A percentile compares a stretch with the other conserved stretches of the same genome.
Conservation (phyloP, 2,888 invertebrate genomes). For the Trichacis sp. region DNA sequence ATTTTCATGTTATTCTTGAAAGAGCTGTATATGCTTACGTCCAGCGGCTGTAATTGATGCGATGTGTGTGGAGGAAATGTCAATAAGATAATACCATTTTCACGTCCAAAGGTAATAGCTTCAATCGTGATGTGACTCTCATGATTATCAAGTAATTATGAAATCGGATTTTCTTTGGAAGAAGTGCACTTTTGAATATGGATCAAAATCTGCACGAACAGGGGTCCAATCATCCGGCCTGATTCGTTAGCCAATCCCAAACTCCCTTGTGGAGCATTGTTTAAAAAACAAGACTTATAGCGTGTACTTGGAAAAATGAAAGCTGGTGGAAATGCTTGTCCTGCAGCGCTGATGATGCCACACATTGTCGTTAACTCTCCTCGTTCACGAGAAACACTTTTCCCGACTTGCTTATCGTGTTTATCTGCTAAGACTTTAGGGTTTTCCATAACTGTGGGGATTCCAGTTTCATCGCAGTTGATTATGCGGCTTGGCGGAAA, state of each 20-base stretch:
- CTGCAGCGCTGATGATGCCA: conserved; percentile 51
- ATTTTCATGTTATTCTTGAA: conserved; percentile 40
- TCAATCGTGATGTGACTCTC: conserved; percentile 40
- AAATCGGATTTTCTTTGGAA: conserved; percentile 46
- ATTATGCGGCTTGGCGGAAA: conserved; percentile 42
- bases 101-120: no score
- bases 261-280: conserved; percentile 26
- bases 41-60: no score
- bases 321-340: conserved; percentile 55
- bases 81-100: no score
- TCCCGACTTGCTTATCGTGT: conserved; percentile 54
- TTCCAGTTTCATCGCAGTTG: conserved; percentile 45
- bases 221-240: conserved; percentile 38
- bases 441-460: conserved; percentile 41
- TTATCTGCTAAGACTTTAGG: conserved; percentile 44
- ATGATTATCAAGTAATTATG: conserved; percentile 53
- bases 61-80: conserved; percentile 44
- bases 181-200: conserved; percentile 49
- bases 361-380: conserved; percentile 60
- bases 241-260: conserved; percentile 32
- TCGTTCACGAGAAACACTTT: conserved; percentile 59
- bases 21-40: conserved; percentile 48
- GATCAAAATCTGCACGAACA: conserved; percentile 39
- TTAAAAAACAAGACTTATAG: conserved; percentile 26
- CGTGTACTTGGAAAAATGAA: conserved; percentile 46